These are phyloP conservation scores for Gryllus longicercus DNA, from an alignment of 2,888 invertebrate species.

Conservation along the genomic window DNA sequence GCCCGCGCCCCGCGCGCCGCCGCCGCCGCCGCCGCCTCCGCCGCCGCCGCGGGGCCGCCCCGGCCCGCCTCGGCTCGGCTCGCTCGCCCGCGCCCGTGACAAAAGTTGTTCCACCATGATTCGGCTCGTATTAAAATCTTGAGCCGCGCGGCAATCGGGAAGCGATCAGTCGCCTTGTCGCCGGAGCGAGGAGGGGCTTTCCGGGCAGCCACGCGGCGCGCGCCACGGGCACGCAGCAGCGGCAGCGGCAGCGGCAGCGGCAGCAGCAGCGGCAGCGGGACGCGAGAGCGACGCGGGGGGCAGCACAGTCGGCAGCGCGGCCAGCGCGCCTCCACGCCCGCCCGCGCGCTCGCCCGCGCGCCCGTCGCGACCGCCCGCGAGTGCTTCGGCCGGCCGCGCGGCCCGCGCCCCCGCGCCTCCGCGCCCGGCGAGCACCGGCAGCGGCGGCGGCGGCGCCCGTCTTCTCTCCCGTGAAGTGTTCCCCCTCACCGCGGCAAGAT, in stretches of 20 bases:
- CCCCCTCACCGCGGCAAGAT: conserved; percentile 36
- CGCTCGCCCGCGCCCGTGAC: conserved; percentile 1
- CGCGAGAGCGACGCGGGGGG: too few species aligned
- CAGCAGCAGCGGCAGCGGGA: too few species aligned
- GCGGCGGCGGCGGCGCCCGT: neutral
- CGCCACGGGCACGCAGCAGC: too few species aligned
- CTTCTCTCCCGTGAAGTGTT: neutral
- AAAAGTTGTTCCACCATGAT: conserved; percentile 11
- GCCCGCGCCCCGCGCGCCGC: neutral
- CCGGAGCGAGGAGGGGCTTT: too few species aligned
- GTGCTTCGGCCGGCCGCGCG: conserved; percentile 24
- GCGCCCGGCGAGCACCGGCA: neutral
- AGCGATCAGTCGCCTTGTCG: too few species aligned
- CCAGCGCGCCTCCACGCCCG: neutral
- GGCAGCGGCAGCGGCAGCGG: too few species aligned
- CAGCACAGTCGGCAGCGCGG: too few species aligned
- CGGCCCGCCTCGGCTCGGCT: neutral
- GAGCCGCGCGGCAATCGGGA: neutral
- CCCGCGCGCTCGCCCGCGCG: conserved; percentile 18
- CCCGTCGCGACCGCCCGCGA: neutral
- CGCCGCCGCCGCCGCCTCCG: neutral
- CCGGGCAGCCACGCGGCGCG: too few species aligned
- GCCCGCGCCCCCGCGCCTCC: conserved; percentile 23
- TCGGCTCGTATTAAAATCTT: conserved; percentile 17
- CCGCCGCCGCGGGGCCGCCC: neutral